Base-by-base conservation (phyloP, 2,113 vertebrate species). In the Saguinus imperator region DNA sequence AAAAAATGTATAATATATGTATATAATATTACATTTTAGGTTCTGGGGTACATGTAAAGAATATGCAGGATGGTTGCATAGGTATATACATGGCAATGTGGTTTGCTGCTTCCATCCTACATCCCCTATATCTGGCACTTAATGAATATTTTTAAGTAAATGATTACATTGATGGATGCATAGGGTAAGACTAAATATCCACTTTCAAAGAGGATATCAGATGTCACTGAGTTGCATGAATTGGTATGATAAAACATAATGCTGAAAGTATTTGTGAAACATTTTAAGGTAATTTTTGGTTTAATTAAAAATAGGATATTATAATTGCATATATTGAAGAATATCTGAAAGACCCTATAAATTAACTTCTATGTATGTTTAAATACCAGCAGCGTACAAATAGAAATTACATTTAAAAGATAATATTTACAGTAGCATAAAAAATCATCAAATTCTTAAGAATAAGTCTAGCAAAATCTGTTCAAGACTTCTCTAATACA, bases 231-330 rank as follows among this genome's bases (percentile, higher is more conserved):
- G 68, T 94, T 77, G 90, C n/a, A 45, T 48, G 35, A 88, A 17
- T 29, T 97, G 37, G 18, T 61, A 75, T 75, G 83, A 85, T 82
- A 23, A 80, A 55, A 86, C 16, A 86, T 16, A 73, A 17, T 72
- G 52, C 45, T 93, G 58, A 79, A 86, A 93, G 43, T 66, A n/a
- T 80, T 80, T 79, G 5, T 90, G 61, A 87, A 73, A 68, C 76
- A 58, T 37, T 94, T 93, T 58, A 88, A 85, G 64, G 73, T 58
- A 72, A 52, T 84, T 32, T 75, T 12, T 58, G 85, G 35, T 91
- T 96, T 10, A 83, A 88, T 72, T 84, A 81, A 92, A 85, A 92
- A 57, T 82, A 95, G 14, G 18, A 2, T 81, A 76, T 89, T 80
- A 37, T 93, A n/a, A 91, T 57, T 91, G 12, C 55, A 32, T 29